Conservation (phyloP, 2,797 vertebrate genomes). For the Parauchenoglanis ngamensis region DNA sequence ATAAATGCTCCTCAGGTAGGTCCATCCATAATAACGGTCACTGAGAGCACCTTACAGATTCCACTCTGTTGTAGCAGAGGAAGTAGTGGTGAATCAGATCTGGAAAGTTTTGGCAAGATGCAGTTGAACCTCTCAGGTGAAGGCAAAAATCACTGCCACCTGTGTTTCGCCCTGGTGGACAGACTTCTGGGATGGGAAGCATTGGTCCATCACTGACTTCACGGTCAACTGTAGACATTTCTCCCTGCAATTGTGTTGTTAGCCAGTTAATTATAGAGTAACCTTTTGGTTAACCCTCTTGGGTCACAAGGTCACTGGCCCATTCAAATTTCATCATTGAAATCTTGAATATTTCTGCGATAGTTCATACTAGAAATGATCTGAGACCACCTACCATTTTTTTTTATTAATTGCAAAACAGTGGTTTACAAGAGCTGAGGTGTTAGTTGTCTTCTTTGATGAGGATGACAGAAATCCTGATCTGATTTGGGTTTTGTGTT, state of each 20-base stretch:
- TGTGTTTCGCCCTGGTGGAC: not conserved
- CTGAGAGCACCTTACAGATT: not conserved
- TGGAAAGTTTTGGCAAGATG: not conserved
- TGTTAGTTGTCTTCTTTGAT: no score
- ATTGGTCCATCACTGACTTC: not conserved
- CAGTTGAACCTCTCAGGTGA: not conserved
- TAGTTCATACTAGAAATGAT: no score
- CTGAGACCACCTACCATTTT: no score
- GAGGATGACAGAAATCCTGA: no score
- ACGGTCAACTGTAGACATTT: not conserved
- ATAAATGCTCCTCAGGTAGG: not conserved
- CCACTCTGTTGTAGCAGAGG: not conserved
- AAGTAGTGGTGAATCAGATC: not conserved
- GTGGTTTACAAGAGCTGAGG: no score
- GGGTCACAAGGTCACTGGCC: no score
- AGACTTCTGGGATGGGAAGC: not conserved
- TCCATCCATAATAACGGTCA: not conserved
- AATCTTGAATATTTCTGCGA: no score
- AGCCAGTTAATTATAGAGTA: not conserved
- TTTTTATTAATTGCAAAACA: no score
- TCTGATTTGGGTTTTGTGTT: no score
- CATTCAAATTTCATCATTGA: no score
- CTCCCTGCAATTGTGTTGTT: not conserved
- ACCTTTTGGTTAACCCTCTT: no score
- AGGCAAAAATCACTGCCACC: not conserved